phyloP scores from a whole-genome alignment of 2,888 invertebrate genomes.

The Cenopis cana region DNA sequence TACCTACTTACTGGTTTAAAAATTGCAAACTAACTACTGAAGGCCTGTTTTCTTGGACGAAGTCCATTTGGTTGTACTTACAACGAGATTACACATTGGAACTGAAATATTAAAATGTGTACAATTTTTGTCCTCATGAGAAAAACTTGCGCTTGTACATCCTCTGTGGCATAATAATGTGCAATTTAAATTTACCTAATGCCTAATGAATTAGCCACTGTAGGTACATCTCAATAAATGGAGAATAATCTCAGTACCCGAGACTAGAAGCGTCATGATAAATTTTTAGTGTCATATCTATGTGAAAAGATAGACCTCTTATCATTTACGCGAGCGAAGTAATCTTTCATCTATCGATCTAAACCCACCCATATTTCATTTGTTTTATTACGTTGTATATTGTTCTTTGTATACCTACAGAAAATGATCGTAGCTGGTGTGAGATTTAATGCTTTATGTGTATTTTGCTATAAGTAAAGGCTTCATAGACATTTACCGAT shows the following conservation, averaged over 20 bases:
- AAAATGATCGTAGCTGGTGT: not conserved
- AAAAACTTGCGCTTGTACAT: no score
- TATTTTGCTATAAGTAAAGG: not conserved
- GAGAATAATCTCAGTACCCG: not conserved
- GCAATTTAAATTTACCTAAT: no score
- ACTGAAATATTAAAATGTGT: no score
- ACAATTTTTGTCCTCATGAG: no score
- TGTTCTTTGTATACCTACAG: not conserved
- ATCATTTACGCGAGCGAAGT: not conserved
- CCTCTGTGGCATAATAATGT: no score
- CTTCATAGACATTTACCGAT: not conserved
- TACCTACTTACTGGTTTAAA: no score
- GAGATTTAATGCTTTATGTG: not conserved
- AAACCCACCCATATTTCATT: not conserved
- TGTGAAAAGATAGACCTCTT: not conserved
- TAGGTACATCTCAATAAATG: not conserved
- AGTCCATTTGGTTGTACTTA: not conserved
- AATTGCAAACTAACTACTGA: not conserved
- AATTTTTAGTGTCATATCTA: not conserved
- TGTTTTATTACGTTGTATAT: not conserved
- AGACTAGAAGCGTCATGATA: no score
- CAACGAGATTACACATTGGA: not conserved
- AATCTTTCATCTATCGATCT: not conserved
- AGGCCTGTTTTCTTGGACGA: not conserved
- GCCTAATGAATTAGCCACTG: no score